These are phyloP conservation scores for Sebastes minor DNA, from an alignment of 2,797 vertebrate genomes.

Conservation along the genomic window DNA sequence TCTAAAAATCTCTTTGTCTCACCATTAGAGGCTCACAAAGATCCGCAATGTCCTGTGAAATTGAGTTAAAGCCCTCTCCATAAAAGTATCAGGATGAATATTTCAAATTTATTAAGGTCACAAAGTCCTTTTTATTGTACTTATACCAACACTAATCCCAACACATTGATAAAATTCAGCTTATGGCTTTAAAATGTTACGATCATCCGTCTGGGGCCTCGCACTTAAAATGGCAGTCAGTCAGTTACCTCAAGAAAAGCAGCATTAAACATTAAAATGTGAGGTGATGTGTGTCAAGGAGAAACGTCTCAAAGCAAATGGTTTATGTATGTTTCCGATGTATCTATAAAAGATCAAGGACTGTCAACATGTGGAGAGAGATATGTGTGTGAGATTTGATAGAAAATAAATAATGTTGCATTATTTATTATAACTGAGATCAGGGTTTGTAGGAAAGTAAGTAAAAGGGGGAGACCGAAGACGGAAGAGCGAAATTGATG, in stretches of 20 bases:
- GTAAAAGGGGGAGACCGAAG: background rate
- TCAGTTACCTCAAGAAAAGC: background rate
- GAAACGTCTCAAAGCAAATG: background rate
- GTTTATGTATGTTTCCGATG: background rate
- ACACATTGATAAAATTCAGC: background rate
- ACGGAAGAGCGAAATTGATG: background rate
- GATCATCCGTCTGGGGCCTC: background rate
- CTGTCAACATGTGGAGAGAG: background rate
- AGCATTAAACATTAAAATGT: background rate
- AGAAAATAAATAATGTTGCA: background rate
- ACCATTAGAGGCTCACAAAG: background rate
- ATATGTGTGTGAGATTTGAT: background rate
- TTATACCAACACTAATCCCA: background rate
- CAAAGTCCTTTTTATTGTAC: background rate
- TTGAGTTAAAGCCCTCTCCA: background rate
- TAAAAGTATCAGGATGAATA: background rate
- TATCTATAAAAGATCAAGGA: background rate
- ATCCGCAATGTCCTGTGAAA: background rate
- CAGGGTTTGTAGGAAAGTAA: background rate
- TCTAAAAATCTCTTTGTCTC: background rate
- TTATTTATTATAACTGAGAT: constrained; percentile 4
- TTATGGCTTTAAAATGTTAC: background rate
- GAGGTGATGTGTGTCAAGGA: background rate
- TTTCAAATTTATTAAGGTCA: background rate
- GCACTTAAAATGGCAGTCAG: background rate